phyloP scores from a whole-genome alignment of 1,140 invertebrate genomes.

The Rhynchophorus ferrugineus region DNA sequence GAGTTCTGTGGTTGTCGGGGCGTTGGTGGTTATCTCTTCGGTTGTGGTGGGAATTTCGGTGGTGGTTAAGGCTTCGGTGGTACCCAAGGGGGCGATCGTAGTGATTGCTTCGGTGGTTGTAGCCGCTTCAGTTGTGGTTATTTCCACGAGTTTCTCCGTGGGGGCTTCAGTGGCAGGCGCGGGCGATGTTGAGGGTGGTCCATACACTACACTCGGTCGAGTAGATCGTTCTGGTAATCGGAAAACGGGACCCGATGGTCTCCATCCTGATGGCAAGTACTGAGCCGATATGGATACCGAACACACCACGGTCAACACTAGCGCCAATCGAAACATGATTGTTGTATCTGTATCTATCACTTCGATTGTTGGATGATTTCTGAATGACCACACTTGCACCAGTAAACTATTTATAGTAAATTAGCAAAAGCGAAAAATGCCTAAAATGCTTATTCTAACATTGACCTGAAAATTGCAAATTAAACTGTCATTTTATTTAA shows the following conservation, averaged over 20 bases:
- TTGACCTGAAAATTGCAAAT: background rate
- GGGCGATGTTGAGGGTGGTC: background rate
- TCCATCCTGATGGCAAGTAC: constrained; percentile 24
- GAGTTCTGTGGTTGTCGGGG: constrained; percentile 20
- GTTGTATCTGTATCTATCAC: too few relatives aligned
- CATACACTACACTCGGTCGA: background rate
- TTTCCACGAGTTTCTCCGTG: background rate
- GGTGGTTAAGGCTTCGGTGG: background rate
- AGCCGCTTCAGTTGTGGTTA: constrained; percentile 3
- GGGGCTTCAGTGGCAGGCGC: constrained; percentile 11
- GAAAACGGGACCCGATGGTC: constrained; percentile 20
- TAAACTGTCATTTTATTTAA: background rate
- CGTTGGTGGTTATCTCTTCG: too few relatives aligned
- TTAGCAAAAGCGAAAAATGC: background rate
- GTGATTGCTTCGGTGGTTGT: constrained; percentile 5
- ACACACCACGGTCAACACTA: background rate
- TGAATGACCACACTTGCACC: background rate
- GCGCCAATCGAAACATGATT: too few relatives aligned
- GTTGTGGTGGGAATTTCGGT: constrained; percentile 13
- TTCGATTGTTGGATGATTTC: background rate
- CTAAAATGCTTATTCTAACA: constrained; percentile 3
- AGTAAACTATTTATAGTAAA: constrained; percentile 2
- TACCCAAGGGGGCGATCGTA: too few relatives aligned
- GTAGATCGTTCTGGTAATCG: constrained; percentile 8
- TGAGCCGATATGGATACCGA: background rate